These are phyloP conservation scores for Vandiemenella viatica DNA, from an alignment of 2,888 invertebrate genomes.

Conservation along the genomic window DNA sequence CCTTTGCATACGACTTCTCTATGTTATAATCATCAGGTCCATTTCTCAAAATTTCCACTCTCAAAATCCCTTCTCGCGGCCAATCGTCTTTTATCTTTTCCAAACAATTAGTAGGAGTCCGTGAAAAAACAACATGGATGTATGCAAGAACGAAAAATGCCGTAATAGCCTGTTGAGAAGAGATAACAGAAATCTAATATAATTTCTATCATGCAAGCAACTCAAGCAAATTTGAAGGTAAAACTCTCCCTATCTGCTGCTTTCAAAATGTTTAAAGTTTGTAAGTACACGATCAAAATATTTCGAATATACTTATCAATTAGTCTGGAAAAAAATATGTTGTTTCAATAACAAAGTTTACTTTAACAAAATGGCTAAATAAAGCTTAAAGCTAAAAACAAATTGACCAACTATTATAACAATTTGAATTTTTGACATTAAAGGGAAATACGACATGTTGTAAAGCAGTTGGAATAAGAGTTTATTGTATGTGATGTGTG, in stretches of 20 bases:
- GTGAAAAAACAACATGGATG: conserved; percentile 87
- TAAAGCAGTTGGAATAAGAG: too few species aligned
- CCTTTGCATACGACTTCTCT: conserved; percentile 71
- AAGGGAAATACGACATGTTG: too few species aligned
- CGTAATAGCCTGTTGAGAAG: conserved; percentile 62
- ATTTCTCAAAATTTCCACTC: conserved; percentile 72
- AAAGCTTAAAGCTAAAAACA: too few species aligned
- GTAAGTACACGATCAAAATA: neutral
- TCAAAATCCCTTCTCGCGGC: conserved; percentile 88
- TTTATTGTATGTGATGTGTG: too few species aligned
- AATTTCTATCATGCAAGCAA: too few species aligned
- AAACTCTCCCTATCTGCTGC: conserved; percentile 17
- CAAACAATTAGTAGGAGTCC: conserved; percentile 84
- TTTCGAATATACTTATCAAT: neutral
- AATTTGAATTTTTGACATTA: too few species aligned
- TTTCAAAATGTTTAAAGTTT: conserved; percentile 25
- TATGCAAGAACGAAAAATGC: conserved; percentile 86
- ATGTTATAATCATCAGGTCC: conserved; percentile 58
- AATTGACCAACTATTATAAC: too few species aligned
- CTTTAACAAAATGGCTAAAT: too few species aligned
- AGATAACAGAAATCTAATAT: too few species aligned
- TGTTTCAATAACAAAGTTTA: too few species aligned
- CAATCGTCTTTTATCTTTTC: conserved; percentile 75
- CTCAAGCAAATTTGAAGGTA: too few species aligned
- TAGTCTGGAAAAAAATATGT: too few species aligned